Percentiles rank a stretch among this genome's conserved stretches.
These are phyloP conservation scores for Andrena minutula DNA, from an alignment of 2,888 invertebrate species.

Conservation along the genomic window DNA sequence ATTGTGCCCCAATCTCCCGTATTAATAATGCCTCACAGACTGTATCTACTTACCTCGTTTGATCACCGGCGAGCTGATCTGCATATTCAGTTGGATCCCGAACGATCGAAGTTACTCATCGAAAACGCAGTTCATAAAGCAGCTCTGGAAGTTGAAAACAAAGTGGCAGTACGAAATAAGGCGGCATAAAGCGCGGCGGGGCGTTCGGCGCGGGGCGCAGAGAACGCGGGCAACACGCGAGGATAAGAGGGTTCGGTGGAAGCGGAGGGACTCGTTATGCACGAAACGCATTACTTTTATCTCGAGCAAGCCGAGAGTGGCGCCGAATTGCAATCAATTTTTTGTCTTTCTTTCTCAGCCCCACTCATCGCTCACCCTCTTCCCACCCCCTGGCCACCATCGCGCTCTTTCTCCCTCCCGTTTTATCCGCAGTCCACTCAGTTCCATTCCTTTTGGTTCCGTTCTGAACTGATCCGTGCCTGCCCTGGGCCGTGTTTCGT, in stretches of 20 bases:
- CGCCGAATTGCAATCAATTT: conserved; percentile 83
- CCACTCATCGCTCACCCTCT: conserved; percentile 69
- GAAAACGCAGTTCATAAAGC: conserved; percentile 30
- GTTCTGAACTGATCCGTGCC: conserved; percentile 76
- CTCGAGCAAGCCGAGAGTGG: conserved; percentile 78
- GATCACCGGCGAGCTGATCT: neutral
- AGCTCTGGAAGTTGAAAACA: conserved; percentile 51
- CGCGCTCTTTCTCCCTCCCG: conserved; percentile 26
- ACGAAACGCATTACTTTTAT: conserved; percentile 82
- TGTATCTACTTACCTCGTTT: neutral
- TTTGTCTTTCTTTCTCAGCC: conserved; percentile 74
- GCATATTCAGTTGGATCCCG: neutral
- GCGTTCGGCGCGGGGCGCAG: neutral
- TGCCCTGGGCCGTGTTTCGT: conserved; percentile 70
- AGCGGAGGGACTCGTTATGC: conserved; percentile 78
- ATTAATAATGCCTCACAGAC: neutral
- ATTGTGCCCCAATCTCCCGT: too few relatives aligned
- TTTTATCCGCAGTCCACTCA: conserved; percentile 74
- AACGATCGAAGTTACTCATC: conserved; percentile 28
- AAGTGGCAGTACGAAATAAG: conserved; percentile 59
- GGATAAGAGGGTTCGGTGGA: conserved; percentile 60
- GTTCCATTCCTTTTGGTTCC: conserved; percentile 74
- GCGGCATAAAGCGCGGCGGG: conserved; percentile 57
- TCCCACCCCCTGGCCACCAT: conserved; percentile 40
- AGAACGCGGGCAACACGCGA: conserved; percentile 66